Evolutionary conservation across 2,888 invertebrate species (phyloP), one percentile per base, ranked within the genome.

Genomic region (Caenorhabditis doughertyi): DNA sequence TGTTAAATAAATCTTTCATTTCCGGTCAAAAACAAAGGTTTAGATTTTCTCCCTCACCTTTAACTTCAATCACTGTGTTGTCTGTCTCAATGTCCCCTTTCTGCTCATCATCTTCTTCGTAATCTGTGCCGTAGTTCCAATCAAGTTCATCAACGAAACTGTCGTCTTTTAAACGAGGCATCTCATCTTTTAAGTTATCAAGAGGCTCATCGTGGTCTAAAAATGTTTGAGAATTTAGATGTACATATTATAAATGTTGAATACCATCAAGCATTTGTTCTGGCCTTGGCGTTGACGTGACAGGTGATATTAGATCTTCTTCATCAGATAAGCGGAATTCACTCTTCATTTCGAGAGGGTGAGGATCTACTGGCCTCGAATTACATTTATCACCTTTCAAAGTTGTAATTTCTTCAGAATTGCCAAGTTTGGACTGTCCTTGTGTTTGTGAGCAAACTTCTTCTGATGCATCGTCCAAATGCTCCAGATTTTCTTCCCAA

Each of bases 201-300:
- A n/a, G n/a, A n/a, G n/a, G n/a, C n/a, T n/a, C n/a, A n/a, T n/a
- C n/a, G n/a, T n/a, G n/a, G n/a, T n/a, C n/a, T n/a, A n/a, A n/a
- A n/a, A n/a, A n/a, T n/a, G n/a, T n/a, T n/a, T n/a, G n/a, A n/a
- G n/a, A n/a, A n/a, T n/a, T n/a, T n/a, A n/a, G n/a, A n/a, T n/a
- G n/a, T n/a, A n/a, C n/a, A n/a, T n/a, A n/a, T n/a, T n/a, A n/a
- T n/a, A n/a, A n/a, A n/a, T n/a, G n/a, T n/a, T n/a, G n/a, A n/a
- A n/a, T n/a, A 42, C 44, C 56, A 25, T 58, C 18, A 18, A 21
- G 8, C 8, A 3, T 5, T 18, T 13, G 49, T n/a, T 25, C 13
- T 8, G 21, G 18, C 13, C 62, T 68, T 29, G 77, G 77, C 3
- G 77, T 77, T 5, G 77, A 77, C 3, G 77, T 77, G 25, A 60